Evolutionary conservation across 2,888 invertebrate genomes (phyloP), one percentile per base, ranked within the genome.

Genomic region (Luffia ferchaultella): DNA sequence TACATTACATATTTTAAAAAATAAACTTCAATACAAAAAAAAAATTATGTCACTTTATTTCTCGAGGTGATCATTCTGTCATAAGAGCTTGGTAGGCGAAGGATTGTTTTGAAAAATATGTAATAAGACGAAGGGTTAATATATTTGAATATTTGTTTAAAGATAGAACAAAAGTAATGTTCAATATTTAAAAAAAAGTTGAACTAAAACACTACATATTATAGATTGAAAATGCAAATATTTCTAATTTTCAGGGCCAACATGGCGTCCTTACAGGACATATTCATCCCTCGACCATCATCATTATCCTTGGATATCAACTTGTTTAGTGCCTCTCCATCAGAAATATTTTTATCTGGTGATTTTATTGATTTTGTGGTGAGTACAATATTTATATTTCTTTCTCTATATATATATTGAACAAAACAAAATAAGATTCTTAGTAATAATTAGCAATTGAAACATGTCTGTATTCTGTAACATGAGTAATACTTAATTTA

Each of bases 181-280:
- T 30, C 5, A 30, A 12, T 30, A 30, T 30, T 30, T 30, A 30
- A 30, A 30, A 30, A 3, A 30, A 30, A 30, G n/a, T n/a, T n/a
- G n/a, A n/a, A n/a, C n/a, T n/a, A n/a, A n/a, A n/a, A n/a, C n/a
- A n/a, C n/a, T n/a, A n/a, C n/a, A n/a, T n/a, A 43, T 43, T 16
- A 43, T 16, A 17, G 3, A 40, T 1, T 16, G 18, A 44, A 16
- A 42, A 49, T 49, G 16, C 40, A 42, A 51, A 42, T 53, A 45
- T 51, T 52, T 55, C 62, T 67, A 64, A 56, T 68, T 89, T 88
- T 56, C 86, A 93, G 93, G 85, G 93, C 93, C 93, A 90, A 64
- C 72, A 93, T 93, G 93, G 93, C 93, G 88, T 86, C 88, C 85
- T 77, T 78, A 78, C 73, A 85, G 86, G 86, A 86, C 86, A 85